Percentiles rank a stretch among this genome's conserved stretches.
phyloP scores from a whole-genome alignment of 2,113 vertebrate species.

The Eulemur rufifrons region DNA sequence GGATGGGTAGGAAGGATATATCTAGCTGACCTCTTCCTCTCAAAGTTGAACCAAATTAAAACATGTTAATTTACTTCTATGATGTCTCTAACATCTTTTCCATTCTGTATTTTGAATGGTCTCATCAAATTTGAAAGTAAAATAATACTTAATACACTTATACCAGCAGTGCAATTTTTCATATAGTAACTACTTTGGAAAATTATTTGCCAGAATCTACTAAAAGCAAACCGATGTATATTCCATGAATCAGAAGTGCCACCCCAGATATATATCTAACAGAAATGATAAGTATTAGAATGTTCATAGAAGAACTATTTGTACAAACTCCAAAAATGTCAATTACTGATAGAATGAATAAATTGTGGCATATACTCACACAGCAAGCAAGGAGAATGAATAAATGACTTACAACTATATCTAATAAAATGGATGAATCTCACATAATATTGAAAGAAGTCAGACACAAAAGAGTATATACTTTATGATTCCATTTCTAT shows the following conservation, averaged over 20 bases:
- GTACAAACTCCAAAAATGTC: neutral
- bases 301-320: neutral
- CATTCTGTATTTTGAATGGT: neutral
- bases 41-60: neutral
- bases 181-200: neutral
- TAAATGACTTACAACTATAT: neutral
- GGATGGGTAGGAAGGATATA: neutral
- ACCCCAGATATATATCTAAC: neutral
- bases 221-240: neutral
- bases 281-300: neutral
- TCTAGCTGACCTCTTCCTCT: neutral
- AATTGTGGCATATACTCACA: neutral
- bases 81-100: neutral
- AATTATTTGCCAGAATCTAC: neutral
- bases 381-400: neutral
- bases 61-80: neutral
- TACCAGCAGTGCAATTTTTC: neutral
- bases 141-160: neutral
- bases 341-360: neutral
- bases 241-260: neutral
- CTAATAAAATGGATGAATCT: neutral
- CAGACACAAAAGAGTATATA: neutral
- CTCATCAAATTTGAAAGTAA: conserved; percentile 2
- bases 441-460: neutral
- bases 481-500: neutral